Conservation (phyloP, 1,140 invertebrate genomes). For the Lordiphosa stackelbergi region DNA sequence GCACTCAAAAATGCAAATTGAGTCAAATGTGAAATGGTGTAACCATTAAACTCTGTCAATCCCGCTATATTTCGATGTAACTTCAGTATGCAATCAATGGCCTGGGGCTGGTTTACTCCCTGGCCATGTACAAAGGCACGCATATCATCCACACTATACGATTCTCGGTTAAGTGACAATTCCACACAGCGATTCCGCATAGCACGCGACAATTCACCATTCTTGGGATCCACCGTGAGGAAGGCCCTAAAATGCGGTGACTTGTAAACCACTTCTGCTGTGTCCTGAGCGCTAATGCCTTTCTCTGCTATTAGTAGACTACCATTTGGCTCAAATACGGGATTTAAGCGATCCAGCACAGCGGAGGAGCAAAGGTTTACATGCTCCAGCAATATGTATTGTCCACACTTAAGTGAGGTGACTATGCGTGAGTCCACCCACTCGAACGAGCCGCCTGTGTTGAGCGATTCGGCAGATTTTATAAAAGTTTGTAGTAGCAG, state of each 20-base stretch:
- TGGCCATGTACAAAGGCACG: slow-evolving; percentile 79
- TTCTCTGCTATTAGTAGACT: slow-evolving; percentile 93
- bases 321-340: slow-evolving; percentile 94
- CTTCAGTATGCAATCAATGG: slow-evolving; percentile 78
- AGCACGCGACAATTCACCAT: slow-evolving; percentile 97
- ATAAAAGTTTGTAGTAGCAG: slow-evolving; percentile 45
- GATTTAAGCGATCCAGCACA: slow-evolving; percentile 97
- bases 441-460: slow-evolving; percentile 93
- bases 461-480: slow-evolving; percentile 80
- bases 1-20: slow-evolving; percentile 65
- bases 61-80: slow-evolving; percentile 78
- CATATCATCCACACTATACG: slow-evolving; percentile 78
- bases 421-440: slow-evolving; percentile 98
- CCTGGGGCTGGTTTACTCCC: slow-evolving; percentile 77
- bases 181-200: slow-evolving; percentile 99
- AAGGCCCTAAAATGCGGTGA: slow-evolving; percentile 96
- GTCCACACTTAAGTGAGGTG: slow-evolving; percentile 78
- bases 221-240: slow-evolving; percentile 94
- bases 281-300: slow-evolving; percentile 85
- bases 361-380: slow-evolving; percentile 98
- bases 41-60: slow-evolving; percentile 74
- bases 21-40: slow-evolving; percentile 66
- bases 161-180: slow-evolving; percentile 84
- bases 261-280: slow-evolving; percentile 86
- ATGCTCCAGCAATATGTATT: slow-evolving; percentile 86